Conservation (phyloP, 2,113 vertebrate genomes). For the Anguilla japonica region DNA sequence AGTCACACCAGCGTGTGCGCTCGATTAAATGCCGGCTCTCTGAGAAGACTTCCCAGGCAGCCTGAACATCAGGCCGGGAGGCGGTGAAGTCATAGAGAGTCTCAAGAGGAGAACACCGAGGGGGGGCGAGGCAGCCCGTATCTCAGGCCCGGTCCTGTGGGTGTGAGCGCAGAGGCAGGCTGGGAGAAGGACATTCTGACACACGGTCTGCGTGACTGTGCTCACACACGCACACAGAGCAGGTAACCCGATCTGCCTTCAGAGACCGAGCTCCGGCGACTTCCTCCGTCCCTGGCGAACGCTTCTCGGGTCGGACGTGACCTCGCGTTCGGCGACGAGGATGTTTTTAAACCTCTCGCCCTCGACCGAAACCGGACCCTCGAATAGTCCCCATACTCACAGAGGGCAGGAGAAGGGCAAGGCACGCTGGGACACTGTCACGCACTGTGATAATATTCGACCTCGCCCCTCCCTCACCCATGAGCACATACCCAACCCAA, state of each 20-base stretch:
- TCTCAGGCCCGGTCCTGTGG: background rate
- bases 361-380: background rate
- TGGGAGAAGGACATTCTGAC: background rate
- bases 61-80: background rate
- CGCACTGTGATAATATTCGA: background rate
- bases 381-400: background rate
- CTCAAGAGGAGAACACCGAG: background rate
- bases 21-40: background rate
- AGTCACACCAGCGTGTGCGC: background rate
- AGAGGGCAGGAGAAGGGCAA: background rate
- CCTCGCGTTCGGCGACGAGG: background rate
- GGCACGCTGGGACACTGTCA: background rate
- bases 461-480: background rate
- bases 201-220: background rate
- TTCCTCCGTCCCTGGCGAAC: background rate
- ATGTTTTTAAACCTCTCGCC: background rate
- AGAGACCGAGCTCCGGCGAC: background rate
- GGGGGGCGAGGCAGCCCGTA: background rate
- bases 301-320: background rate
- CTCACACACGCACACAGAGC: background rate
- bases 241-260: background rate
- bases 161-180: background rate
- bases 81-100: background rate
- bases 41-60: background rate
- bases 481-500: background rate